These are phyloP conservation scores for Phengaris alcon DNA, from an alignment of 2,888 invertebrate genomes.

Conservation along the genomic window DNA sequence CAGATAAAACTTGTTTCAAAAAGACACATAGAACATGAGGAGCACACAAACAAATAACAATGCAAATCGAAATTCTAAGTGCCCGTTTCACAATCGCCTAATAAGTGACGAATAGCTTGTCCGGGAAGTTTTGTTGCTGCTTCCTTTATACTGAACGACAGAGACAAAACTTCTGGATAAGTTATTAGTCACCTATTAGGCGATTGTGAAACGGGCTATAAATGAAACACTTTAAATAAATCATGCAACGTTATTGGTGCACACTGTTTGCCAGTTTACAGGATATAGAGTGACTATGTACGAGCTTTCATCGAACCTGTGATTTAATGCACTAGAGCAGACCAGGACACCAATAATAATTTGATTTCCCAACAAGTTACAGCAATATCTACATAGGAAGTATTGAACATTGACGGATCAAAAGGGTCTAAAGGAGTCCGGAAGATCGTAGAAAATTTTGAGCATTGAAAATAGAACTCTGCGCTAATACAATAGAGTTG, in stretches of 20 bases:
- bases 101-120: too few relatives aligned
- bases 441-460: too few relatives aligned
- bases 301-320: conserved; percentile 8
- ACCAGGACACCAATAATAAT: conserved; percentile 18
- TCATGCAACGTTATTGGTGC: not conserved
- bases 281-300: not conserved
- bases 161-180: too few relatives aligned
- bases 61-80: not conserved
- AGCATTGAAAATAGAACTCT: too few relatives aligned
- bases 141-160: too few relatives aligned
- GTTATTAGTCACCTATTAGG: too few relatives aligned
- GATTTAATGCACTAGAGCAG: conserved; percentile 19
- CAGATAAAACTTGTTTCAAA: not conserved
- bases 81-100: too few relatives aligned
- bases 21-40: not conserved
- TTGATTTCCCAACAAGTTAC: not conserved
- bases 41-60: not conserved
- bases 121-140: too few relatives aligned
- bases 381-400: not conserved
- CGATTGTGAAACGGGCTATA: too few relatives aligned
- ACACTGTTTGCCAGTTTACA: conserved; percentile 3
- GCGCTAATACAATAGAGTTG: too few relatives aligned
- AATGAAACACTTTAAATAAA: not conserved
- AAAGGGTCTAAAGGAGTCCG: too few relatives aligned
- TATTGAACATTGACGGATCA: too few relatives aligned